Percentiles rank a stretch among this genome's conserved stretches.
Conservation (phyloP, 92 coral and sea anemone species). For the Epizoanthus ramosus region DNA sequence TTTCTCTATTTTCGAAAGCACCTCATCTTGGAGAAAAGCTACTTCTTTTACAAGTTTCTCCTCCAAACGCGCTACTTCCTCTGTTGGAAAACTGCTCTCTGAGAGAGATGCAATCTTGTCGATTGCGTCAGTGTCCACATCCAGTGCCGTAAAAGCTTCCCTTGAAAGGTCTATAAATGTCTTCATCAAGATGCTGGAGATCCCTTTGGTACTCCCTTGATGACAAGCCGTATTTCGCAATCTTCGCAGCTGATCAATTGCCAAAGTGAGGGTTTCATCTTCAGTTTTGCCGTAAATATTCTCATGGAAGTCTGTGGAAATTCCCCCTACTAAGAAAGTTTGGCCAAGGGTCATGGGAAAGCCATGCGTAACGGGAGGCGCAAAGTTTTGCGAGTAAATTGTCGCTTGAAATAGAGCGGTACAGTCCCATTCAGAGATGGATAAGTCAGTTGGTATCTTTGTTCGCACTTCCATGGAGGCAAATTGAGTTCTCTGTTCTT, state of each 20-base stretch:
- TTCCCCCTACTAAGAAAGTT: not conserved
- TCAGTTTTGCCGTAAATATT: not conserved
- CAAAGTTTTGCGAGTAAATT: not conserved
- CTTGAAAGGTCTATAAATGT: not conserved
- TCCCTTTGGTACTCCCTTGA: not conserved
- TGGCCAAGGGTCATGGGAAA: not conserved
- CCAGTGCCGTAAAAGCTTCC: not conserved
- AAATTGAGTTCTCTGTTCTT: conserved; percentile 1
- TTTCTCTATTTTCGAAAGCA: too few species aligned
- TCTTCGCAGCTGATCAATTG: not conserved
- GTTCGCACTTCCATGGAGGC: not conserved
- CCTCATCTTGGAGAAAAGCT: too few species aligned
- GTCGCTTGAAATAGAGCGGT: not conserved
- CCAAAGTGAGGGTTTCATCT: not conserved
- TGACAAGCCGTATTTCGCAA: not conserved
- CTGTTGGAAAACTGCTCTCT: not conserved
- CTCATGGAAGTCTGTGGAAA: not conserved
- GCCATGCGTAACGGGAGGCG: not conserved
- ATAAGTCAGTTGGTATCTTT: not conserved
- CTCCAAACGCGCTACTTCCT: not conserved
- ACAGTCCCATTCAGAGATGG: not conserved
- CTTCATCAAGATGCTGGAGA: not conserved
- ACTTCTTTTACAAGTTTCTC: not conserved
- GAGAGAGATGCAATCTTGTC: not conserved
- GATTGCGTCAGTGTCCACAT: not conserved